Evolutionary conservation across 2,888 invertebrate genomes (phyloP).

Genomic region (Leptinotarsa haldemani): DNA sequence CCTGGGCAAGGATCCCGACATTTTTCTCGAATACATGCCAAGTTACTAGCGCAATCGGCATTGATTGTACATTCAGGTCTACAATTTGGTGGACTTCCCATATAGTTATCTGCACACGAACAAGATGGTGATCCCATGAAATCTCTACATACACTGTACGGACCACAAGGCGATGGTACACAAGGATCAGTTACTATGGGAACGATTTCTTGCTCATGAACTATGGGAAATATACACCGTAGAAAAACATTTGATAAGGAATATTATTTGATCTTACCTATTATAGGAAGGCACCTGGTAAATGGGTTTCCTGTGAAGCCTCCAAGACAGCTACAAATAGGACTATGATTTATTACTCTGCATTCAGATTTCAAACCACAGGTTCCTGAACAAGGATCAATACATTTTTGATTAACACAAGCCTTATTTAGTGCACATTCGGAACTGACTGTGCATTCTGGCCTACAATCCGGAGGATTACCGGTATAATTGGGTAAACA

Average conservation of each 20-base stretch:
- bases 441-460: slow-evolving; percentile 78
- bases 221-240: slow-evolving; percentile 39
- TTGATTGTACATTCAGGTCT: slow-evolving; percentile 82
- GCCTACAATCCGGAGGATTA: slow-evolving; percentile 76
- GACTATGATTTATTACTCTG: slow-evolving; percentile 81
- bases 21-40: slow-evolving; percentile 79
- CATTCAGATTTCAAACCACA: slow-evolving; percentile 79
- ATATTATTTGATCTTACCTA: slow-evolving; percentile 22
- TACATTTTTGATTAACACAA: slow-evolving; percentile 79
- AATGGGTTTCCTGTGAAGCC: slow-evolving; percentile 82
- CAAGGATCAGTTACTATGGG: slow-evolving; percentile 74
- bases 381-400: slow-evolving; percentile 79
- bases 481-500: slow-evolving; percentile 76
- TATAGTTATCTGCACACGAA: slow-evolving; percentile 77
- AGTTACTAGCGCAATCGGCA: slow-evolving; percentile 77
- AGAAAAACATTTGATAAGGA: not conserved
- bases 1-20: slow-evolving; percentile 83
- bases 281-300: slow-evolving; percentile 66
- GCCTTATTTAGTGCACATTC: slow-evolving; percentile 77
- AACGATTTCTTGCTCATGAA: slow-evolving; percentile 53
- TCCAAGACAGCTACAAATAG: slow-evolving; percentile 74
- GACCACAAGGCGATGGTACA: slow-evolving; percentile 82
- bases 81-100: slow-evolving; percentile 82
- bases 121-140: slow-evolving; percentile 76
- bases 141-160: slow-evolving; percentile 79